Base-by-base conservation (phyloP, 1,140 invertebrate genomes). In the Pseudomyrmex dendroicus region DNA sequence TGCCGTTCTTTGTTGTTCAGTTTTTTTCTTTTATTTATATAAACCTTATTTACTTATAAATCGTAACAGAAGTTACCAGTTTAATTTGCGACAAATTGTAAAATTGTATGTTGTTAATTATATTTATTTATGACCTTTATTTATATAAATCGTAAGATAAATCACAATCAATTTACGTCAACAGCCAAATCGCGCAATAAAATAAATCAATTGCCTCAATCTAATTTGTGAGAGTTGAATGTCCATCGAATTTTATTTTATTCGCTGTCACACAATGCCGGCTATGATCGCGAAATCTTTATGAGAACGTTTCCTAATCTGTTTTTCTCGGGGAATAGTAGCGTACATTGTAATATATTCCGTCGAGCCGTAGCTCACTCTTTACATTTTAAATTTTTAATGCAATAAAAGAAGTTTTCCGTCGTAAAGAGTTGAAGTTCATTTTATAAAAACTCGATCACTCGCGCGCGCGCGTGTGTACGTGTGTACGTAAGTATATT, bases 401-500 rank as follows among this genome's bases (percentile, higher is more conserved):
- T 67, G 73, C 66, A 85, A 78, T 87, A 59, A 82, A 76, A 84
- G 62, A 86, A 88, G 76, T 84, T 88, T 52, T 12, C 25, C 5
- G 35, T 25, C 56, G 46, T 61, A 12, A 35, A 44, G 74, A 86
- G 74, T 67, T 84, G 64, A 64, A 12, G 20, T 17, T 22, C 1
- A 20, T 13, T 57, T 44, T 59, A 62, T 56, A 78, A 86, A 85
- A 83, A 5, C 35, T 35, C 35, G 5, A 35, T 35, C 0, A 35
- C 5, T 35, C 35, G 35, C 35, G 7, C 25, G 25, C 35, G 35
- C 35, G 35, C 35, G 4, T 5, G 5, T 35, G 5, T 35, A 35
- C 35, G 35, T 35, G 35, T 7, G 35, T 35, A 35, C 0, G 35
- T 35, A 35, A 7, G 5, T 72, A 56, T 50, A 74, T 56, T 20